phyloP scores from a whole-genome alignment of 2,888 invertebrate genomes.

The Netelia melanura region DNA sequence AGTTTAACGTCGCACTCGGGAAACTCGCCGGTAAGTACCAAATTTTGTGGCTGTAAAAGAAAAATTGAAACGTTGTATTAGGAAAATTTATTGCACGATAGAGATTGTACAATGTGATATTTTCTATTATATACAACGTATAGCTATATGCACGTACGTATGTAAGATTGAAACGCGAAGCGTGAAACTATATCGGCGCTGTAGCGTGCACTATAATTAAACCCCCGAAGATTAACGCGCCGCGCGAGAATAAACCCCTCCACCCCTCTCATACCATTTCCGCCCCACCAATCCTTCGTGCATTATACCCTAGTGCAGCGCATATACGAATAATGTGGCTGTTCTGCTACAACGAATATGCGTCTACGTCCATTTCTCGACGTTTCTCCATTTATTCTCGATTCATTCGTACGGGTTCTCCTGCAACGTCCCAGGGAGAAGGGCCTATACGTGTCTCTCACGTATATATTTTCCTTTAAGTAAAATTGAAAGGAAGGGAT shows the following conservation, averaged over 20 bases:
- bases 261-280: constrained; percentile 17
- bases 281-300: neutral
- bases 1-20: constrained; percentile 93
- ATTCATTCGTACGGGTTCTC: constrained; percentile 31
- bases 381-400: constrained; percentile 58
- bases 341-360: constrained; percentile 52
- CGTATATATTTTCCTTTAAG: constrained; percentile 25
- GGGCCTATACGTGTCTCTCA: neutral
- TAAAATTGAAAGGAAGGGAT: constrained; percentile 49
- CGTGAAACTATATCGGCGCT: constrained; percentile 63
- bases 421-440: constrained; percentile 4
- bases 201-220: constrained; percentile 66
- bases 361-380: constrained; percentile 55
- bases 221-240: constrained; percentile 67
- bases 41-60: constrained; percentile 94
- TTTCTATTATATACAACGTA: neutral
- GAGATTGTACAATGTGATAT: constrained; percentile 5
- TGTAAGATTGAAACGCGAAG: constrained; percentile 45
- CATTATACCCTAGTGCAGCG: neutral
- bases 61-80: constrained; percentile 31
- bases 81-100: constrained; percentile 11
- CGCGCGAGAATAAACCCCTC: constrained; percentile 62
- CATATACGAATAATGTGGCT: constrained; percentile 36
- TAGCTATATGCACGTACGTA: neutral
- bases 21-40: constrained; percentile 93